A percentile compares a stretch with the other conserved stretches of the same genome.
Conservation (phyloP, 2,888 invertebrate genomes). For the Diaprepes abbreviatus region DNA sequence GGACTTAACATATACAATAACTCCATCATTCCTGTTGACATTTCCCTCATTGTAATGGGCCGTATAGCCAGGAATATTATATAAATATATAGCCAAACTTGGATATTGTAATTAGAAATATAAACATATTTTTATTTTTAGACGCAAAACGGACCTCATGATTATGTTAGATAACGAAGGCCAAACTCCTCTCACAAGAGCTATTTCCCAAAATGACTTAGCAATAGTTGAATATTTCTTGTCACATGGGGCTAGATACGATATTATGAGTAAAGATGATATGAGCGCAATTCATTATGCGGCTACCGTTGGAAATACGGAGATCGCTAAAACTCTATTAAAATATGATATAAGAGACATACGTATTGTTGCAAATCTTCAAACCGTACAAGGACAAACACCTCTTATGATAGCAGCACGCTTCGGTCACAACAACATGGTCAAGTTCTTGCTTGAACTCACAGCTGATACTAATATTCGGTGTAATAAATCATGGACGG, state of each 20-base stretch:
- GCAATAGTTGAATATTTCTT: not conserved
- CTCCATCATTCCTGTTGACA: too few relatives aligned
- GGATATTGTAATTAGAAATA: too few relatives aligned
- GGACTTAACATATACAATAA: too few relatives aligned
- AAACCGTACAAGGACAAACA: not conserved
- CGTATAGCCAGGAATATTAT: too few relatives aligned
- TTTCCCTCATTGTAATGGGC: too few relatives aligned
- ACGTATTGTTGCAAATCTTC: not conserved
- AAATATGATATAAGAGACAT: not conserved
- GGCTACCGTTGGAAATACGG: not conserved
- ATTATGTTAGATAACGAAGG: not conserved
- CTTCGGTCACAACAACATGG: not conserved
- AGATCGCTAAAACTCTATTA: not conserved
- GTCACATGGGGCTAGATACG: not conserved
- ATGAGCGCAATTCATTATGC: slow-evolving; percentile 1
- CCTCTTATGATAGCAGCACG: not conserved
- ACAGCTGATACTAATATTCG: not conserved
- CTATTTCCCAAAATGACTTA: not conserved
- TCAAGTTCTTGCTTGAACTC: not conserved
- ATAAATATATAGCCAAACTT: too few relatives aligned
- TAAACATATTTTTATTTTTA: too few relatives aligned
- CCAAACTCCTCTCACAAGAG: not conserved
- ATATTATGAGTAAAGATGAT: not conserved
- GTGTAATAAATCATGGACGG: slow-evolving; percentile 6
- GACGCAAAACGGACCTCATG: too few relatives aligned